Evolutionary conservation across 2,888 invertebrate species (phyloP), one percentile per base, ranked within the genome.

Genomic region (Nineta flava): DNA sequence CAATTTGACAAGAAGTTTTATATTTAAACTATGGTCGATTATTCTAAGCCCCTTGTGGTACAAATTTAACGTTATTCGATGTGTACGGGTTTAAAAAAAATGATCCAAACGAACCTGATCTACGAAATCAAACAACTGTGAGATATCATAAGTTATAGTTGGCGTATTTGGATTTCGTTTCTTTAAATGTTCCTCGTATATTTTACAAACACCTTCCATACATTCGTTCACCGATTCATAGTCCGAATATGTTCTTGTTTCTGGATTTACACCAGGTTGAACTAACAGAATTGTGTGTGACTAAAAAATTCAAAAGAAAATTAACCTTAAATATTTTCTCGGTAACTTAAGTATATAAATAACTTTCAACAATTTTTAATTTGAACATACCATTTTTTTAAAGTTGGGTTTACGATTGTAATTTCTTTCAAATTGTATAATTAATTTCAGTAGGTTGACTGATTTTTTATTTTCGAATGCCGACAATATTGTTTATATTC

Each of bases 161-260:
- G 94, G 92, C 13, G 91, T 90, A 62, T 92, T 87, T 0, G 99
- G 97, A 64, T 97, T 95, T 60, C 88, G 77, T 52, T 90, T 76
- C 65, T 99, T 99, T 57, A 99, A 69, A 67, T 99, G 97, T 62
- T 99, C 97, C 63, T 99, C 99, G 63, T 94, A 99, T 55, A 99
- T 97, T 71, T 96, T 96, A 66, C 99, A 99, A 10, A 99, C 94
- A 34, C 94, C 95, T 72, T 97, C 96, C 85, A 97, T 87, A 63
- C 95, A 95, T 61, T 96, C 96, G 61, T 95, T 96, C 9, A 96
- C 87, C 53, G 93, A 91, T 65, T 99, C 97, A 62, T 96, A 99
- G 67, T 99, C 99, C 0, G 93, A 93, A 68, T 96, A 99, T 0
- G 97, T 97, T 55, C 97, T 78, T 0, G 94, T 94, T 68, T 96